Evolutionary conservation across 2,888 invertebrate genomes (phyloP).

Genomic region (Apoderus coryli): DNA sequence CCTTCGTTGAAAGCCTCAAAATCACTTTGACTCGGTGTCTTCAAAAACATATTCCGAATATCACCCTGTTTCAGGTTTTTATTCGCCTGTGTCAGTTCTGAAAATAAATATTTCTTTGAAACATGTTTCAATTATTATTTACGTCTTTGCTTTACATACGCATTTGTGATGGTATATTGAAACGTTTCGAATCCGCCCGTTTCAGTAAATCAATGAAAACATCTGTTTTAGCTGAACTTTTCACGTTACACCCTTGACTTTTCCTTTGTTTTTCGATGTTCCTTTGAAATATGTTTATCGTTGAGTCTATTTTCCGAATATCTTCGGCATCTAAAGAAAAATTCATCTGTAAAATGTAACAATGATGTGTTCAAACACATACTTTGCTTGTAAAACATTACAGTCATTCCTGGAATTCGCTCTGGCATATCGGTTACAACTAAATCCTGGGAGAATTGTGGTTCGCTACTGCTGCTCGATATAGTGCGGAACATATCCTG

Average conservation of each 20-base stretch:
- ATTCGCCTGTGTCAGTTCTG: slow-evolving; percentile 9
- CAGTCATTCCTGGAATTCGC: slow-evolving; percentile 18
- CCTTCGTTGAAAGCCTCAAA: too few relatives aligned
- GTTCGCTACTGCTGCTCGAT: slow-evolving; percentile 17
- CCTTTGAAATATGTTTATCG: slow-evolving; percentile 11
- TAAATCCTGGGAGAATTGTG: slow-evolving; percentile 19
- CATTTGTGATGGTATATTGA: slow-evolving; percentile 34
- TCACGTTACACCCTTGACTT: slow-evolving; percentile 33
- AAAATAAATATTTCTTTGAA: slow-evolving; percentile 4
- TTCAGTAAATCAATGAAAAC: slow-evolving; percentile 35
- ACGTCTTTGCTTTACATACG: too few relatives aligned
- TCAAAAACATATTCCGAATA: slow-evolving; percentile 41
- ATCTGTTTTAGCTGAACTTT: slow-evolving; percentile 35
- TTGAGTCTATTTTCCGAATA: slow-evolving; percentile 9
- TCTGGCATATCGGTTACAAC: slow-evolving; percentile 21
- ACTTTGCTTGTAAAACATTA: slow-evolving; percentile 16
- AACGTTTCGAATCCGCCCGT: slow-evolving; percentile 36
- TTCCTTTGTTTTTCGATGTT: slow-evolving; percentile 37
- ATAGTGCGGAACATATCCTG: slow-evolving; percentile 23
- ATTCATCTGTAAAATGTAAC: not conserved
- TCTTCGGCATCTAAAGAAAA: slow-evolving; percentile 17
- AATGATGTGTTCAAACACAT: slow-evolving; percentile 1
- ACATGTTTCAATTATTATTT: too few relatives aligned
- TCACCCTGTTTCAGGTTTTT: slow-evolving; percentile 37
- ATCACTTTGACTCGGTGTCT: slow-evolving; percentile 34